Percentiles rank a stretch among this genome's conserved stretches.
Evolutionary conservation across 1,140 invertebrate species (phyloP).

Genomic region (Drosophila sturtevanti): DNA sequence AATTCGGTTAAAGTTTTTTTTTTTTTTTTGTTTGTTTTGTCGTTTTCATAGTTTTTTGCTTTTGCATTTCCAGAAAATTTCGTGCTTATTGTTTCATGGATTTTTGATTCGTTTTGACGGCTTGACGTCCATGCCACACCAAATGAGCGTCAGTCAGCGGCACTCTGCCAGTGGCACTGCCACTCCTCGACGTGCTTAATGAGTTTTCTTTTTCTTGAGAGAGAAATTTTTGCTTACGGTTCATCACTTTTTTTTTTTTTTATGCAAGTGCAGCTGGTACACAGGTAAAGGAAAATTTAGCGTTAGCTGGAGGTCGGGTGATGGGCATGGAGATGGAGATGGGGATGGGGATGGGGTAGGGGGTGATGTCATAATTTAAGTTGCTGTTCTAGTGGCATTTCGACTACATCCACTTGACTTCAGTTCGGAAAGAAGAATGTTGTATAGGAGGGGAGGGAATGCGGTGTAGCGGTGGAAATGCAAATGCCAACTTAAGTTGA

Average conservation of each 20-base stretch:
- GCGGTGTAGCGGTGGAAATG: constrained; percentile 38
- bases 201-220: constrained; percentile 66
- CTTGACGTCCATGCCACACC: constrained; percentile 13
- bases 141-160: constrained; percentile 44
- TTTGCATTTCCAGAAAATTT: constrained; percentile 48
- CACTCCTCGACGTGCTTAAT: constrained; percentile 75
- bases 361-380: constrained; percentile 68
- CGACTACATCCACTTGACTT: constrained; percentile 75
- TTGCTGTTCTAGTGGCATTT: constrained; percentile 76
- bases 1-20: background rate
- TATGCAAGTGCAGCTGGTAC: constrained; percentile 62
- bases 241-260: constrained; percentile 59
- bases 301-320: background rate
- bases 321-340: background rate
- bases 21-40: background rate
- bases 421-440: constrained; percentile 17
- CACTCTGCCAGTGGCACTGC: constrained; percentile 1
- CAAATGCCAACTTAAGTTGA: constrained; percentile 80
- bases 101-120: constrained; percentile 71
- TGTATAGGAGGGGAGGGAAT: background rate
- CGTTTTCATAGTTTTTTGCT: constrained; percentile 11
- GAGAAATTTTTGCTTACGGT: constrained; percentile 71
- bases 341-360: background rate
- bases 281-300: constrained; percentile 1
- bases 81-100: constrained; percentile 67